Base-by-base conservation (phyloP, 1,140 invertebrate genomes). In the Macrobrachium nipponense region DNA sequence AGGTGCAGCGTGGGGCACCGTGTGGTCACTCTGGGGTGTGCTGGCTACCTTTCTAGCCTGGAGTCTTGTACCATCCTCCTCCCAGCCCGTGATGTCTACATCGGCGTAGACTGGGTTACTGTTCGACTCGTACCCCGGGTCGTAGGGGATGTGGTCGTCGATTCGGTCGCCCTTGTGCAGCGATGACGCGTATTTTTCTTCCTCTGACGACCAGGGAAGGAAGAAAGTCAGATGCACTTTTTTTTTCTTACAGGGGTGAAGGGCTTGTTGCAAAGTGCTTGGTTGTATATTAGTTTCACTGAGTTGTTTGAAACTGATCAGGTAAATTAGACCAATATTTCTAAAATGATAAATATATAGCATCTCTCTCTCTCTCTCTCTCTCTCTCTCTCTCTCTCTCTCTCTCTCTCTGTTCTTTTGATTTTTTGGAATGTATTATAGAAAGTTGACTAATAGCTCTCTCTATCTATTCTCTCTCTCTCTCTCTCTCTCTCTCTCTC, bases 11-110 rank as follows among this genome's bases (percentile, higher is more conserved):
- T 85, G 83, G 44, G 87, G 78, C 15, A 83, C 36, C 0, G 84
- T 86, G 20, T 81, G 83, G 18, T 82, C 87, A 43, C 78, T 76
- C 43, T 68, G 77, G 58, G 82, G 10, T 11, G 76, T 82, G 44
- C 79, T 82, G 61, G 64, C 87, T 15, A 88, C 87, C 59, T 88
- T 88, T 73, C 87, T 75, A 10, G 87, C 87, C 51, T 88, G 87
- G 18, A 88, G 44, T 43, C 87, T 58, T 0, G 87, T 86, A 60
- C 76, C 82, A 20, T 60, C 82, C 59, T 62, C 79, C 10, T 10
- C 81, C 36, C 12, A 60, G 68, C 20, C 43, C 20, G 59, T 59
- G 44, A 61, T 27, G 60, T 84, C 81, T 12, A 68, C 64, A 51
- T 80, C 77, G 8, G 62, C 73, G 70, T 86, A 82, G 58, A 78